Base-by-base conservation (phyloP, 2,888 invertebrate species). In the Oscheius myriophilus region DNA sequence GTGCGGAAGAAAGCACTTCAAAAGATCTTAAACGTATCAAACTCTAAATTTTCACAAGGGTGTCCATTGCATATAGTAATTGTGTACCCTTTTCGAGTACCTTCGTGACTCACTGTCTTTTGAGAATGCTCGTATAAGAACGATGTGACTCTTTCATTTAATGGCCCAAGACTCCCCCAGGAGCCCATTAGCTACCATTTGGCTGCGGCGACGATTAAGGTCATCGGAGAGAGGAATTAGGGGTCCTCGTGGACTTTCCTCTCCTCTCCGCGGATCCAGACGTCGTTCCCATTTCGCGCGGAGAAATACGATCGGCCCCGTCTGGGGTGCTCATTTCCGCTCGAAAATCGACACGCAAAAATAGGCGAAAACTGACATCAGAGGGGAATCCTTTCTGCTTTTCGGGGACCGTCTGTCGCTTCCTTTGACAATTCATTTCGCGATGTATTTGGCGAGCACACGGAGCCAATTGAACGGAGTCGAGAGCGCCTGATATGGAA, bases 401-500 rank as follows among this genome's bases (percentile, higher is more conserved):
- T n/a, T 18, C 54, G 18, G 57, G 21, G 43, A 41, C 54, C 57
- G 42, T 41, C 18, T 11, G 12, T n/a, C 12, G 25, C 49, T 61
- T 33, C 61, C 46, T 61, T 61, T 33, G 61, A 61, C 61, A 46
- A 61, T 61, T 61, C 61, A 61, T 61, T 61, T 61, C 33, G 49
- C 49, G 25, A 33, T 33, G 33, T 33, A 33, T 33, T 33, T 33
- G 33, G 33, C 33, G 9, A 33, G 9, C 33, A 33, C 61, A 26
- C 46, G 11, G 61, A 33, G 61, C 61, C 61, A 61, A 61, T 61
- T 61, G 61, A 61, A 61, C 61, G 46, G 61, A 46, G 61, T 61
- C 61, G 61, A 61, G 61, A 61, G 58, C 23, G 42, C 45, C 58
- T 58, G 58, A 58, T 58, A 58, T 58, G 45, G 58, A 58, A 49